Conservation (phyloP, 1,140 invertebrate species). For the Trichonephila inaurata region DNA sequence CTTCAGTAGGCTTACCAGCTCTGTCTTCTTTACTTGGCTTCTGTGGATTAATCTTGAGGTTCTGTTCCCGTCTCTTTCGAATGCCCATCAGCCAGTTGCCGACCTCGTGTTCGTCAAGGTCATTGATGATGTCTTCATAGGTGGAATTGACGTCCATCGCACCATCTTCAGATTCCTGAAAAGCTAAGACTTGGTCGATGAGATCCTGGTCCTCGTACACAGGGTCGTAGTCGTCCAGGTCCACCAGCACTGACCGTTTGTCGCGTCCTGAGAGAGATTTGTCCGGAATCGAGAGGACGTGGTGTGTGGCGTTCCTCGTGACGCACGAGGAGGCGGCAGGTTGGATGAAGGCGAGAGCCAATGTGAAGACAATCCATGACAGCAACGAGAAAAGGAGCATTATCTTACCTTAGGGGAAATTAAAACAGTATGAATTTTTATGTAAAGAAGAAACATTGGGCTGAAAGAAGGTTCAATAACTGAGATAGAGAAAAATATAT, state of each 20-base stretch:
- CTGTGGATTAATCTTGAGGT: background rate
- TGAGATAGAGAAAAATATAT: too few species aligned
- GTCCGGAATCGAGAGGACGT: slow-evolving; percentile 80
- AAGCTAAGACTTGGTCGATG: background rate
- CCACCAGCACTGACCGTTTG: background rate
- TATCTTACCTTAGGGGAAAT: slow-evolving; percentile 83
- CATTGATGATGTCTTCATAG: slow-evolving; percentile 77
- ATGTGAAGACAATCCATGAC: slow-evolving; percentile 97
- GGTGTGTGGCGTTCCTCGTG: slow-evolving; percentile 87
- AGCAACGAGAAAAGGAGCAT: slow-evolving; percentile 94
- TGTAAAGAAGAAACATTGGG: too few species aligned
- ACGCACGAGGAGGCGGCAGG: slow-evolving; percentile 94
- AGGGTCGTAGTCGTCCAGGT: slow-evolving; percentile 44
- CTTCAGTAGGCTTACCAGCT: background rate
- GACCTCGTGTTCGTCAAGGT: slow-evolving; percentile 38
- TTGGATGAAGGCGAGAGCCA: slow-evolving; percentile 96
- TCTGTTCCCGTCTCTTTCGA: background rate
- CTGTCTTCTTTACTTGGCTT: background rate
- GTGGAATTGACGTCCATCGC: background rate
- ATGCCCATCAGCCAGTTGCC: slow-evolving; percentile 69
- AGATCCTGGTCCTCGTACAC: slow-evolving; percentile 52
- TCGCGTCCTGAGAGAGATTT: background rate
- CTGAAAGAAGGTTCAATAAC: too few species aligned
- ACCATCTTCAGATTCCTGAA: background rate
- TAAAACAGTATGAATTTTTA: too few species aligned